phyloP scores from a whole-genome alignment of 23 tunicate genomes.

The Ciona savignyi region DNA sequence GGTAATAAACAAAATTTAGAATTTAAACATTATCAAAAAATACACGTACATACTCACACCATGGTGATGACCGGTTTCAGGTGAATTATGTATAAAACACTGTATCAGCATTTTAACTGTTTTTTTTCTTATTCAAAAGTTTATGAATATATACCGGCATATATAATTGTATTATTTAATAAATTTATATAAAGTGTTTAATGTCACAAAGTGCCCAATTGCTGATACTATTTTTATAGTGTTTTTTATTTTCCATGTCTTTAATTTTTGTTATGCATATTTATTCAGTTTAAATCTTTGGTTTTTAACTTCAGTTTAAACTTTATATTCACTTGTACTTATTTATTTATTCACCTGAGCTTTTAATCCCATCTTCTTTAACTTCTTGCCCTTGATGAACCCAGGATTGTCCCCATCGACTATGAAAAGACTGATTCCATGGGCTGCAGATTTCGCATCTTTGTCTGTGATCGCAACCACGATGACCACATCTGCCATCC shows the following conservation, averaged over 20 bases:
- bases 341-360: constrained; percentile 37
- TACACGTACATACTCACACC: no score
- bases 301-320: neutral
- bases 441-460: constrained; percentile 88
- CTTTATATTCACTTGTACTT: no score
- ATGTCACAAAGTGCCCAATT: no score
- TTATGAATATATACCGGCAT: no score
- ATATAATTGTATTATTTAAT: neutral
- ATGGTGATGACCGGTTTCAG: no score
- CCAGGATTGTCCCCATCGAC: constrained; percentile 86
- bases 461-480: constrained; percentile 90
- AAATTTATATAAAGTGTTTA: neutral
- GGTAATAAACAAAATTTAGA: neutral
- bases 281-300: neutral
- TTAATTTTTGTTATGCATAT: neutral
- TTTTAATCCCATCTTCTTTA: constrained; percentile 90
- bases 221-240: neutral
- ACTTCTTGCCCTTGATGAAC: constrained; percentile 74
- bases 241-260: neutral
- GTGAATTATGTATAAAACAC: no score
- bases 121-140: no score
- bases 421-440: constrained; percentile 83
- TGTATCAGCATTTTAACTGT: no score
- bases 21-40: no score
- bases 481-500: constrained; percentile 79